Evolutionary conservation across 2,113 vertebrate species (phyloP).

Genomic region (Lepisosteus oculatus): DNA sequence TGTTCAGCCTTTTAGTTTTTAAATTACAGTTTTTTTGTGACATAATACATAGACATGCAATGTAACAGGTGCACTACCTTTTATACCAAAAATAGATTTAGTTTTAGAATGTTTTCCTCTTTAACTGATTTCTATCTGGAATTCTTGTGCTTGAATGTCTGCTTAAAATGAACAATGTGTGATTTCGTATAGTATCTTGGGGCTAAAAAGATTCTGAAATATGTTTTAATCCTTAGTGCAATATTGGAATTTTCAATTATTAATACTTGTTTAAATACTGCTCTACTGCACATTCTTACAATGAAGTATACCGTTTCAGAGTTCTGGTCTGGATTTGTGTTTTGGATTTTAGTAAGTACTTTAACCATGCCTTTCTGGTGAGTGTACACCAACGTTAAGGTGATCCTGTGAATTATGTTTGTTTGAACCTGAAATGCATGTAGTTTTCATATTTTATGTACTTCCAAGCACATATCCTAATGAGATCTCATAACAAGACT

Average conservation of each 20-base stretch:
- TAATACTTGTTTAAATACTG: conserved; percentile 7
- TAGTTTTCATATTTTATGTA: conserved; percentile 26
- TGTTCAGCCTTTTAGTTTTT: too few relatives aligned
- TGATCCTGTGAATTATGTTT: not conserved
- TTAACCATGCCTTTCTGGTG: not conserved
- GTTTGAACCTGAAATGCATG: not conserved
- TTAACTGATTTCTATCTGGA: too few relatives aligned
- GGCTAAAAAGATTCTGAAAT: not conserved
- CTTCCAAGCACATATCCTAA: not conserved
- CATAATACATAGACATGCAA: too few relatives aligned
- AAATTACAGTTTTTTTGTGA: not conserved
- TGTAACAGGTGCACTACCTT: too few relatives aligned
- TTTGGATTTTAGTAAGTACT: conserved; percentile 13
- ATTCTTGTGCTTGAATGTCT: too few relatives aligned
- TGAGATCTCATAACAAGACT: too few relatives aligned
- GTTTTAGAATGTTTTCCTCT: too few relatives aligned
- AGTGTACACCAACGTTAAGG: too few relatives aligned
- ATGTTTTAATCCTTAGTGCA: not conserved
- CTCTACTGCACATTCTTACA: conserved; percentile 6
- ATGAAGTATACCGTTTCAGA: not conserved
- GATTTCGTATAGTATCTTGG: too few relatives aligned
- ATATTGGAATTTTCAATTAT: conserved; percentile 18
- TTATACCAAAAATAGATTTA: too few relatives aligned
- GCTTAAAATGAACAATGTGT: too few relatives aligned
- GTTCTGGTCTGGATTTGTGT: conserved; percentile 6